Base-by-base conservation (phyloP, 2,797 vertebrate species). In the Arremon brunneinucha region DNA sequence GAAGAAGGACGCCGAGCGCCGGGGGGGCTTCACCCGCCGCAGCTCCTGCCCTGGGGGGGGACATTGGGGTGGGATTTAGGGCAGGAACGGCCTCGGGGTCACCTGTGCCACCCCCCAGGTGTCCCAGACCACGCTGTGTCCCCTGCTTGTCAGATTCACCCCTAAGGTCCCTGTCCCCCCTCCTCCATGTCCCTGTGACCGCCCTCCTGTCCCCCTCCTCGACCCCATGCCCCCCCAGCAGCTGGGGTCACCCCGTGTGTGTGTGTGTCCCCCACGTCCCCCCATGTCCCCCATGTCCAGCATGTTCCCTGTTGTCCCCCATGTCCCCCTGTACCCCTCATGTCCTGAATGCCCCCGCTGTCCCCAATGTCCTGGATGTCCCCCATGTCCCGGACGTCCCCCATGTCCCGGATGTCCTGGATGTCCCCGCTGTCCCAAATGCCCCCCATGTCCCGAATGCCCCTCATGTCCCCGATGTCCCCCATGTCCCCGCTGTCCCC, bases 171-270 rank as follows among this genome's bases (percentile, higher is more conserved):
- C 17, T 49, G 64, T 30, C 15, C 27, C 20, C 14, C 7, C 0
- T n/a, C n/a, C n/a, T n/a, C 64, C 15, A 15, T 11, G 18, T 47
- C 64, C 44, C n/a, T 5, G 6, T 19, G 32, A 64, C 8, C 1
- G 3, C 24, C 34, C 24, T 70, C 16, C 49, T 26, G 49, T 19
- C 22, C 22, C 49, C 49, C 12, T 50, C 14, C 37, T 16, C 6
- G 1, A 19, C 16, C 17, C 28, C 16, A 11, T 8, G 7, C 4
- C 20, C 11, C 12, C 6, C 30, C 22, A 22, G 3, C 8, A 6
- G 22, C 30, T 14, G 47, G 4, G 21, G 35, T 52, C 35, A 69
- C 65, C 15, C 28, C 35, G 3, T 23, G 65, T 14, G 27, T 65
- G 32, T 46, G 32, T 34, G 63, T 63, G 39, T 39, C 39, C 62